Conservation (phyloP, 2,888 invertebrate species). For the Dryococelus australis region DNA sequence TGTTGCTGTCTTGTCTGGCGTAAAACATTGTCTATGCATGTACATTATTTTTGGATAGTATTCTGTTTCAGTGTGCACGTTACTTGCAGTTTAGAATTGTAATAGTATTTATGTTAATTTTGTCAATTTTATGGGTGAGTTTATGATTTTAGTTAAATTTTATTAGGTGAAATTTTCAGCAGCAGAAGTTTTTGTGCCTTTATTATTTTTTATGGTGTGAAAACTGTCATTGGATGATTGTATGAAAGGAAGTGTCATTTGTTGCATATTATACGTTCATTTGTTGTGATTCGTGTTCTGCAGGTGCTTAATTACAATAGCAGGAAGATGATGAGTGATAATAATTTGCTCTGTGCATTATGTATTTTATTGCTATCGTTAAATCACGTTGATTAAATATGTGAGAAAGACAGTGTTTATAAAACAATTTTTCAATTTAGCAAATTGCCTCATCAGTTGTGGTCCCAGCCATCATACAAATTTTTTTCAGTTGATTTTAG, state of each 20-base stretch:
- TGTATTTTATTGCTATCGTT: neutral
- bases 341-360: neutral
- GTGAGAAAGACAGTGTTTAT: neutral
- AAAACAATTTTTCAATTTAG: neutral
- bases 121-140: neutral
- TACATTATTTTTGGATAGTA: neutral
- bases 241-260: slow-evolving; percentile 16
- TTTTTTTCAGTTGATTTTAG: neutral
- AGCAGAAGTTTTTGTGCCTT: slow-evolving; percentile 16
- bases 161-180: neutral
- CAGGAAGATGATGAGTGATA: neutral
- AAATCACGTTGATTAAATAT: neutral
- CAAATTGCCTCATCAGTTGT: neutral
- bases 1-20: neutral
- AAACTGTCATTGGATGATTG: neutral
- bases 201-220: slow-evolving; percentile 13
- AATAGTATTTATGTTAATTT: neutral
- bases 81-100: neutral
- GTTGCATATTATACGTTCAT: neutral
- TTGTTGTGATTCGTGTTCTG: neutral
- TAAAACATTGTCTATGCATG: neutral
- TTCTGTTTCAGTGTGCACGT: neutral
- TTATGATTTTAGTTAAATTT: neutral
- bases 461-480: no score
- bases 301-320: slow-evolving; percentile 8